Percentiles rank a stretch among this genome's conserved stretches.
These are phyloP conservation scores for Odontamblyopus lacepedii DNA, from an alignment of 2,797 vertebrate genomes.

Conservation along the genomic window DNA sequence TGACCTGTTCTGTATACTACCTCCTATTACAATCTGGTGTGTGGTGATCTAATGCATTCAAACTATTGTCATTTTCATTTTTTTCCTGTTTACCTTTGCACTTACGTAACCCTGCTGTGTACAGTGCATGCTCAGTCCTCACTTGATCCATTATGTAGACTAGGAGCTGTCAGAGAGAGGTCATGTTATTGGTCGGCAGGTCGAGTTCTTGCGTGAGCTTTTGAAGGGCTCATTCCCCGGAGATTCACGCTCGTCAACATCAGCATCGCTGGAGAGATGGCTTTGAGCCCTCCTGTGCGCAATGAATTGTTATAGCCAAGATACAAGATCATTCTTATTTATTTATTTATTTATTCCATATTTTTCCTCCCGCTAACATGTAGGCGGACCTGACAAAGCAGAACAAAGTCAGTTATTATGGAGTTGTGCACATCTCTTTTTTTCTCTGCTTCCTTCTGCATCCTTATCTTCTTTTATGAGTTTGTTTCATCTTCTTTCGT, in stretches of 20 bases:
- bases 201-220: slow-evolving; percentile 20
- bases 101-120: background rate
- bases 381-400: slow-evolving; percentile 64
- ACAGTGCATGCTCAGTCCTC: background rate
- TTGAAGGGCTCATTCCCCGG: slow-evolving; percentile 47
- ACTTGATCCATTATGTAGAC: slow-evolving; percentile 12
- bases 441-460: slow-evolving; percentile 13
- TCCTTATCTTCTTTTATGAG: slow-evolving; percentile 37
- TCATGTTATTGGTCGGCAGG: slow-evolving; percentile 33
- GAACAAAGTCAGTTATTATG: slow-evolving; percentile 67
- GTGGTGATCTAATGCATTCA: background rate
- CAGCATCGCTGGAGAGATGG: slow-evolving; percentile 35
- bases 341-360: slow-evolving; percentile 45
- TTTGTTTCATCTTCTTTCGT: slow-evolving; percentile 40
- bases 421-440: slow-evolving; percentile 40
- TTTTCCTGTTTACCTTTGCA: background rate
- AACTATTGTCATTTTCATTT: background rate
- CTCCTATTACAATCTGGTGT: background rate
- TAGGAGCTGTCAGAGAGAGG: slow-evolving; percentile 36
- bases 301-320: slow-evolving; percentile 58
- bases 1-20: background rate
- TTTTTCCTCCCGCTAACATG: slow-evolving; percentile 37
- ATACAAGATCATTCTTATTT: slow-evolving; percentile 54
- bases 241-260: slow-evolving; percentile 49
- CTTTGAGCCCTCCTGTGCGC: slow-evolving; percentile 53